A percentile compares a stretch with the other conserved stretches of the same genome.
phyloP scores from a whole-genome alignment of 1,140 invertebrate genomes.

The Phenacoccus solenopsis region DNA sequence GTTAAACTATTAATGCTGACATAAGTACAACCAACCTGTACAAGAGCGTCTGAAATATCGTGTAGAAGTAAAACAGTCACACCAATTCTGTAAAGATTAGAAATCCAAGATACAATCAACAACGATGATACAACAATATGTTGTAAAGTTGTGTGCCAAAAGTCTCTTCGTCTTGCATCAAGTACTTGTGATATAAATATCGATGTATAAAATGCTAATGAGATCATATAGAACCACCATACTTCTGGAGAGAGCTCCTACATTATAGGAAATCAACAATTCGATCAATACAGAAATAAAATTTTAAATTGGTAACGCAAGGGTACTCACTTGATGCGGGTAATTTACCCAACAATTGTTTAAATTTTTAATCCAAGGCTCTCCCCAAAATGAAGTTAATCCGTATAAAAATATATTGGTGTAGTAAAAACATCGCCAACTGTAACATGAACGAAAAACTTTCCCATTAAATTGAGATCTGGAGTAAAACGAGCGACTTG shows the following conservation, averaged over 20 bases:
- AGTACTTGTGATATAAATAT: conserved; percentile 84
- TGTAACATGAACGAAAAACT: too few relatives aligned
- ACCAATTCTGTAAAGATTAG: conserved; percentile 84
- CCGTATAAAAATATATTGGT: conserved; percentile 71
- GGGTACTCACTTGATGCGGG: conserved; percentile 45
- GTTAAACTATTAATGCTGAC: not conserved
- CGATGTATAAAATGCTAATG: conserved; percentile 91
- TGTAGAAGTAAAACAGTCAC: conserved; percentile 82
- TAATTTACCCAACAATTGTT: conserved; percentile 79
- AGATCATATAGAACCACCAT: conserved; percentile 96
- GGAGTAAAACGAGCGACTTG: too few relatives aligned
- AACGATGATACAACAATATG: conserved; percentile 84
- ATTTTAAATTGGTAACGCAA: not conserved
- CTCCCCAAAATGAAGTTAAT: conserved; percentile 72
- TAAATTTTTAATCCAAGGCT: conserved; percentile 89
- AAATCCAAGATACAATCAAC: conserved; percentile 84
- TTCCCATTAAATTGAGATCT: too few relatives aligned
- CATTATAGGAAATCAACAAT: conserved; percentile 25
- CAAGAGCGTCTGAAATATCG: conserved; percentile 39
- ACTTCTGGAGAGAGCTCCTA: conserved; percentile 55
- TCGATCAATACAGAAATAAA: conserved; percentile 2
- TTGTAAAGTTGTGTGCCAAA: conserved; percentile 97
- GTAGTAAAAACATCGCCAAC: conserved; percentile 84
- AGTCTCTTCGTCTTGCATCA: conserved; percentile 87
- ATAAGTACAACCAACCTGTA: not conserved